These are phyloP conservation scores for Thymallus thymallus DNA, from an alignment of 2,113 vertebrate genomes.

Conservation along the genomic window DNA sequence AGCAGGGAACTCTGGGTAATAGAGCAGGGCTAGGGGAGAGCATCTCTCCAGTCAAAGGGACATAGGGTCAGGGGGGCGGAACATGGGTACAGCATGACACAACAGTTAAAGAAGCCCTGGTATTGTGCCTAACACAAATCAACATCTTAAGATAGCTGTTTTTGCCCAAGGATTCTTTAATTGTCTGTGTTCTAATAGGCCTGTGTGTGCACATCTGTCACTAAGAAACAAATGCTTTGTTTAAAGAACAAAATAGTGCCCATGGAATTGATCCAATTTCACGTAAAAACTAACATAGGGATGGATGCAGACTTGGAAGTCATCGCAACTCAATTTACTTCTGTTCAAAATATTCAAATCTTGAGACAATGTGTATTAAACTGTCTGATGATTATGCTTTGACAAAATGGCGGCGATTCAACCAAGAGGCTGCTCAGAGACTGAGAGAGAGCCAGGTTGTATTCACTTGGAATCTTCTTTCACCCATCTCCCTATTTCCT, in stretches of 20 bases:
- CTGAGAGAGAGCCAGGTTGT: slow-evolving; percentile 25
- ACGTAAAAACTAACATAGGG: slow-evolving; percentile 37
- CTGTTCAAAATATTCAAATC: slow-evolving; percentile 39
- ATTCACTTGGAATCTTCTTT: slow-evolving; percentile 42
- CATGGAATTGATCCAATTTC: slow-evolving; percentile 47
- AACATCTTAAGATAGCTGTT: slow-evolving; percentile 44
- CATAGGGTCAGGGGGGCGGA: slow-evolving; percentile 51
- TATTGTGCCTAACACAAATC: slow-evolving; percentile 37
- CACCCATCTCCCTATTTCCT: slow-evolving; percentile 30
- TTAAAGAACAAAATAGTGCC: slow-evolving; percentile 39
- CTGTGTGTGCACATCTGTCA: slow-evolving; percentile 69
- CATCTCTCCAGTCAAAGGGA: slow-evolving; percentile 30
- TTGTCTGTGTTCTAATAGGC: slow-evolving; percentile 68
- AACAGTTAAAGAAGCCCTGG: slow-evolving; percentile 38
- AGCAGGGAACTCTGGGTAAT: slow-evolving; percentile 54
- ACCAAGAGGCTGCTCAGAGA: slow-evolving; percentile 20
- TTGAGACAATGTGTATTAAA: slow-evolving; percentile 56
- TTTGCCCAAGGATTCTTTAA: slow-evolving; percentile 59
- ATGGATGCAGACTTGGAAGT: slow-evolving; percentile 49
- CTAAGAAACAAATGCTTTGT: slow-evolving; percentile 73
- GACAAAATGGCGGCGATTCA: slow-evolving; percentile 48
- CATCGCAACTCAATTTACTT: slow-evolving; percentile 54
- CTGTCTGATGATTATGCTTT: slow-evolving; percentile 53
- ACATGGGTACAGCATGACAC: slow-evolving; percentile 21
- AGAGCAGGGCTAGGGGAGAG: slow-evolving; percentile 29